Percentiles rank a stretch among this genome's conserved stretches.
These are phyloP conservation scores for Orientallactaga sibirica DNA, from an alignment of 2,797 vertebrate species.

Conservation along the genomic window DNA sequence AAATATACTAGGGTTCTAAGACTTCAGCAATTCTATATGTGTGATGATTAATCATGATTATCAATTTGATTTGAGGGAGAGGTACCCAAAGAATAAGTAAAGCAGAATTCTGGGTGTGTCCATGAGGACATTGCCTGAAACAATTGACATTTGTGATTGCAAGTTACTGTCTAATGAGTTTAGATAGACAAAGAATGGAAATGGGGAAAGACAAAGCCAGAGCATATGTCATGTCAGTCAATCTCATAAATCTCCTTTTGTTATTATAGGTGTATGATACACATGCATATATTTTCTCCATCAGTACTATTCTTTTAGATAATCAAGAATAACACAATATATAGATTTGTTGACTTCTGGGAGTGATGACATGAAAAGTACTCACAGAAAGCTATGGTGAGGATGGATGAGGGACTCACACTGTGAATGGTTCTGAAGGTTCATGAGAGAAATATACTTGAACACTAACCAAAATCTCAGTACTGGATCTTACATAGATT, in stretches of 20 bases:
- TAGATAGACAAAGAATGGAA: not conserved
- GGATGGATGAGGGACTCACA: not conserved
- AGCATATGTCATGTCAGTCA: not conserved
- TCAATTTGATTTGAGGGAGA: not conserved
- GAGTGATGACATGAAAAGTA: not conserved
- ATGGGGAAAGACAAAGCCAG: not conserved
- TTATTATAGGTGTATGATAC: not conserved
- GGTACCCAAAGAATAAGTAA: not conserved
- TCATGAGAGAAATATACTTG: not conserved
- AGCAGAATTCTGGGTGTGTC: not conserved
- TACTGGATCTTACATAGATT: not conserved
- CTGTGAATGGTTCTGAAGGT: not conserved
- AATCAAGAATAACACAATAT: not conserved
- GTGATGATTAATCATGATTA: not conserved
- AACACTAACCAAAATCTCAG: not conserved
- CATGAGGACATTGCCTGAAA: not conserved
- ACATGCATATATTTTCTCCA: not conserved
- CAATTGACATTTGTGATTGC: not conserved
- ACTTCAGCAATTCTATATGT: not conserved
- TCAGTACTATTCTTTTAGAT: not conserved
- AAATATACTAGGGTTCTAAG: not conserved
- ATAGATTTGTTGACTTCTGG: not conserved
- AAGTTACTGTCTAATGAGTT: not conserved
- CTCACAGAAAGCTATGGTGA: not conserved
- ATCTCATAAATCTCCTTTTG: not conserved